phyloP scores from a whole-genome alignment of 2,888 invertebrate genomes.

The Coronaproctus castanopsis region DNA sequence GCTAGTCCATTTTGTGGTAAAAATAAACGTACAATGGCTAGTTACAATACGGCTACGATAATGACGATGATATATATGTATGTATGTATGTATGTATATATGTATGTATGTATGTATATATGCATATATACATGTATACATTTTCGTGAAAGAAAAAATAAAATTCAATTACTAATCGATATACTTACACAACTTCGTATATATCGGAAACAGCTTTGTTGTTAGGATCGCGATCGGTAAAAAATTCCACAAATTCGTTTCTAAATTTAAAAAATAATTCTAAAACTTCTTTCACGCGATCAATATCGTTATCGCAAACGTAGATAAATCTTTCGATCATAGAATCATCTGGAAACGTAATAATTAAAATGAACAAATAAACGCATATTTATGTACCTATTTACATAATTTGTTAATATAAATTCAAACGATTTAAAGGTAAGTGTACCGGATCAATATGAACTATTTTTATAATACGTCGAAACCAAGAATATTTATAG shows the following conservation, averaged over 20 bases:
- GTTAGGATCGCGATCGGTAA: slow-evolving; percentile 37
- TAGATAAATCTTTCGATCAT: slow-evolving; percentile 35
- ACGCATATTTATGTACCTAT: neutral
- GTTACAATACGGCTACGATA: no score
- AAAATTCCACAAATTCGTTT: slow-evolving; percentile 37
- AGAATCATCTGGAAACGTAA: slow-evolving; percentile 32
- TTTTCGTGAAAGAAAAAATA: no score
- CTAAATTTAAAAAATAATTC: slow-evolving; percentile 38
- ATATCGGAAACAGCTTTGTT: slow-evolving; percentile 32
- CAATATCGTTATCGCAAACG: slow-evolving; percentile 35
- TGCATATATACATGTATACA: no score
- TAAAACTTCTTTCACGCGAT: slow-evolving; percentile 36
- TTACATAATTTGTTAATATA: neutral
- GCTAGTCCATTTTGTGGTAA: no score
- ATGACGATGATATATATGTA: no score
- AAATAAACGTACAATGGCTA: no score
- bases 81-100: no score
- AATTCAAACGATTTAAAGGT: neutral
- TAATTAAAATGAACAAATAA: slow-evolving; percentile 5
- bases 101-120: no score
- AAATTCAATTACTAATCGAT: no score
- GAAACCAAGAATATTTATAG: no score
- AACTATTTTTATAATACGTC: no score
- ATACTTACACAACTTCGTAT: slow-evolving; percentile 35
- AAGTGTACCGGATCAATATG: no score